Conservation (phyloP, 2,113 vertebrate genomes). For the Phrynocephalus versicolor region DNA sequence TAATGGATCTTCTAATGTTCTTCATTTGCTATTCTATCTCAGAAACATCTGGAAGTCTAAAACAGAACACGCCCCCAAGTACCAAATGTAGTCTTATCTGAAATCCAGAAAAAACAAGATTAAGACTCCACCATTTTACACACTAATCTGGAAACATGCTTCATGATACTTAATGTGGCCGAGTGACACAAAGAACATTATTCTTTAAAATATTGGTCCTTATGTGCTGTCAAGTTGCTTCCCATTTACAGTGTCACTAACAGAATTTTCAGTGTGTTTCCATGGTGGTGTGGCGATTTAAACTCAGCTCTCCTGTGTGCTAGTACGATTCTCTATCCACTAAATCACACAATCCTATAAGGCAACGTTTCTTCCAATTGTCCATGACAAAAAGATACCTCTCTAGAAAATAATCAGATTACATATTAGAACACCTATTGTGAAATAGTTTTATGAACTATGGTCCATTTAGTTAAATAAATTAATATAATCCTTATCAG, state of each 20-base stretch:
- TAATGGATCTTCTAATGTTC: background rate
- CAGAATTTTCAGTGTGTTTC: too few relatives aligned
- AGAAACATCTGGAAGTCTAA: background rate
- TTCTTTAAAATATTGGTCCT: background rate
- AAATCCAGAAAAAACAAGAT: background rate
- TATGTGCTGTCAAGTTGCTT: too few relatives aligned
- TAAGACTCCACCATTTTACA: background rate
- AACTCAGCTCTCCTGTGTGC: too few relatives aligned
- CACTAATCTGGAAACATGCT: background rate
- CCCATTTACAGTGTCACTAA: too few relatives aligned
- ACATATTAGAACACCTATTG: too few relatives aligned
- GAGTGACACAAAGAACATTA: background rate
- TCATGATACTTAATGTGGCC: background rate
- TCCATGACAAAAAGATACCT: background rate
- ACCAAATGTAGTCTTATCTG: background rate
- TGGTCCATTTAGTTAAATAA: background rate
- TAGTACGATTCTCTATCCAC: too few relatives aligned
- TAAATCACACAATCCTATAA: background rate
- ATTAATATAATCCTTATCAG: background rate
- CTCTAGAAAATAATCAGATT: background rate
- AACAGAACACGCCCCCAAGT: background rate
- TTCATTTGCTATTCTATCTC: background rate
- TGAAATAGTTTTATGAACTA: background rate
- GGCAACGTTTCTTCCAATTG: background rate
- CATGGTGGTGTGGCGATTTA: too few relatives aligned